Conservation (phyloP, 2,888 invertebrate genomes). For the Pterostichus madidus region DNA sequence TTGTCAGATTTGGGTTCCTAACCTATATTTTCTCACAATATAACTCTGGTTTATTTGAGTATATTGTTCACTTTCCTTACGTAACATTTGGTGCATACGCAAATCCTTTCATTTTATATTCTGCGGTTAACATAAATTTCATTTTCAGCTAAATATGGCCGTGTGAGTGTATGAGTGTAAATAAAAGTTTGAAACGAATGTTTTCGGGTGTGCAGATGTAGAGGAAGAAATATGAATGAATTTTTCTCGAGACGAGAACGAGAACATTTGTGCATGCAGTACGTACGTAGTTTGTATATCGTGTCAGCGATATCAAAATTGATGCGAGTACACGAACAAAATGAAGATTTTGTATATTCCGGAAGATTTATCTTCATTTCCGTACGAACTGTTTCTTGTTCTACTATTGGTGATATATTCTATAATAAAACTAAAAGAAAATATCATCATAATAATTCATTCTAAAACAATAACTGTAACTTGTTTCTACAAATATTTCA, state of each 20-base stretch:
- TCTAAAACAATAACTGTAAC: too few relatives aligned
- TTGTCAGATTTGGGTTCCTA: slow-evolving; percentile 18
- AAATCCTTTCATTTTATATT: slow-evolving; percentile 43
- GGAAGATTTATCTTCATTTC: slow-evolving; percentile 37
- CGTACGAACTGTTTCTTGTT: slow-evolving; percentile 14
- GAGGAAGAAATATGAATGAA: slow-evolving; percentile 39
- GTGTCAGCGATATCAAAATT: slow-evolving; percentile 41
- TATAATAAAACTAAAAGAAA: slow-evolving; percentile 1
- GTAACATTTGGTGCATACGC: slow-evolving; percentile 31
- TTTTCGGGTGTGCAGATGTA: slow-evolving; percentile 12
- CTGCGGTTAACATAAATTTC: slow-evolving; percentile 36
- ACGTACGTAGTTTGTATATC: slow-evolving; percentile 18
- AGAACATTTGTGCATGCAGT: slow-evolving; percentile 9
- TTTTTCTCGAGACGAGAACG: slow-evolving; percentile 21
- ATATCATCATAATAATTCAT: not conserved
- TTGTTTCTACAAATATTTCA: too few relatives aligned
- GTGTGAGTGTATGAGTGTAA: slow-evolving; percentile 27
- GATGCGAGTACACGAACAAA: slow-evolving; percentile 25
- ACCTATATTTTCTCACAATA: slow-evolving; percentile 19
- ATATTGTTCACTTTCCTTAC: slow-evolving; percentile 23
- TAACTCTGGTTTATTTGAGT: slow-evolving; percentile 12
- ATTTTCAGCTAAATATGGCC: slow-evolving; percentile 30
- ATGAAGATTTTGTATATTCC: not conserved
- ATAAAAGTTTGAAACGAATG: slow-evolving; percentile 39
- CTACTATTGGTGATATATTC: slow-evolving; percentile 19